These are phyloP conservation scores for Scylla paramamosain DNA, from an alignment of 1,140 invertebrate genomes.

Conservation along the genomic window DNA sequence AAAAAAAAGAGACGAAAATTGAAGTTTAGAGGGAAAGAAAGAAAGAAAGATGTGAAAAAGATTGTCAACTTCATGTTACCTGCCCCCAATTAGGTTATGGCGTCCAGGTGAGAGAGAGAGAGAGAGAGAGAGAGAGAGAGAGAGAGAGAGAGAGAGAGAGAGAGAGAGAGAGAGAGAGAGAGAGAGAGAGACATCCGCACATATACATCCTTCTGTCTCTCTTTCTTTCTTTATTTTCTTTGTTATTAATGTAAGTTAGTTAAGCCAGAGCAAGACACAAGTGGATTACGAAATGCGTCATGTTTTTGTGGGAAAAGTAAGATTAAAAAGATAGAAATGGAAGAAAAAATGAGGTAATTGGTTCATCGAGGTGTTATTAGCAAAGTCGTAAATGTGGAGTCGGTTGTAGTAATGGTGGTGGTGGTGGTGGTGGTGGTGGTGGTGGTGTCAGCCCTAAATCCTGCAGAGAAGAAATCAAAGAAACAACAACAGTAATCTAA, in stretches of 20 bases:
- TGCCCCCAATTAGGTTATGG: neutral
- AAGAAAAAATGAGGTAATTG: neutral
- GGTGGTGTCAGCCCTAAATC: neutral
- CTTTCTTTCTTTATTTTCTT: neutral
- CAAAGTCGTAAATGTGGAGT: neutral
- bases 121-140: slow-evolving; percentile 7
- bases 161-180: slow-evolving; percentile 22
- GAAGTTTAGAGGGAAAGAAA: no score
- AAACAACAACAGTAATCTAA: neutral
- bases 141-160: slow-evolving; percentile 22
- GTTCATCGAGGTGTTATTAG: neutral
- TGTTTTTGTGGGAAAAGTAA: neutral
- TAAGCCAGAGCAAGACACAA: no score
- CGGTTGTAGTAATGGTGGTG: neutral
- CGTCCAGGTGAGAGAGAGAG: slow-evolving; percentile 5
- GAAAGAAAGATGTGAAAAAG: no score
- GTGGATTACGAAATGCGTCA: no score
- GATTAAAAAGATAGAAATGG: neutral
- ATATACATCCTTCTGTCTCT: neutral
- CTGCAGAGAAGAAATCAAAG: neutral
- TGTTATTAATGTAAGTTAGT: no score
- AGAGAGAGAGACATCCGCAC: slow-evolving; percentile 15
- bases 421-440: neutral
- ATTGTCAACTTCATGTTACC: neutral
- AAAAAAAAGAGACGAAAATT: no score